Evolutionary conservation across 2,797 vertebrate species (phyloP).

Genomic region (Enteromius fasciolatus): DNA sequence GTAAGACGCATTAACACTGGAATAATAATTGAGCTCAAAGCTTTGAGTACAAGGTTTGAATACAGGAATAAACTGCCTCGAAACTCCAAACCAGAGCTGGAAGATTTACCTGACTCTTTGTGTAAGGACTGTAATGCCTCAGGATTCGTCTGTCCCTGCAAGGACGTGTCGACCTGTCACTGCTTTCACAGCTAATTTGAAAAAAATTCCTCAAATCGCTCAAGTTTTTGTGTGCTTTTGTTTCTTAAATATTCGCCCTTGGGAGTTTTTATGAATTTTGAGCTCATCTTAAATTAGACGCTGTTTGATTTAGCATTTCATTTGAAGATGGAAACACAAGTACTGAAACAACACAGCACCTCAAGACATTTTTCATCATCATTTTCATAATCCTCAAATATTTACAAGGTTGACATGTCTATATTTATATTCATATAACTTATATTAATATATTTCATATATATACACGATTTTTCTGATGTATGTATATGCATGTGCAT

Average conservation of each 20-base stretch:
- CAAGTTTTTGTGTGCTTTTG: constrained; percentile 23
- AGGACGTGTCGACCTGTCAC: background rate
- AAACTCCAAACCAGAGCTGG: background rate
- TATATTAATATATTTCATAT: no score
- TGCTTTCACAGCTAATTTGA: constrained; percentile 7
- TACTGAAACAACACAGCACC: background rate
- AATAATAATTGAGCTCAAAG: constrained; percentile 9
- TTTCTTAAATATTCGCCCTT: constrained; percentile 34
- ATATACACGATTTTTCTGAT: no score
- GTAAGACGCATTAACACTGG: background rate
- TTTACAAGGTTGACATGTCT: constrained; percentile 3
- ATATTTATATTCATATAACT: no score
- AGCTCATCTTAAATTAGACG: constrained; percentile 8
- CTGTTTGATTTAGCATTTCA: constrained; percentile 47
- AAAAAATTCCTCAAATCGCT: background rate
- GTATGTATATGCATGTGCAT: no score
- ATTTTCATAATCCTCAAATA: constrained; percentile 37
- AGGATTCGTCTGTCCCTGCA: background rate
- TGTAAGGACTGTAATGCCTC: constrained; percentile 2
- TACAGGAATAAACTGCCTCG: background rate
- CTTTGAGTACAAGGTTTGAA: background rate
- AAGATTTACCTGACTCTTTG: background rate
- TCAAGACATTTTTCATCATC: constrained; percentile 35
- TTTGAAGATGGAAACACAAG: constrained; percentile 26
- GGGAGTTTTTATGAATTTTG: constrained; percentile 26